phyloP scores from a whole-genome alignment of 2,797 vertebrate species.

The Mus minutoides region DNA sequence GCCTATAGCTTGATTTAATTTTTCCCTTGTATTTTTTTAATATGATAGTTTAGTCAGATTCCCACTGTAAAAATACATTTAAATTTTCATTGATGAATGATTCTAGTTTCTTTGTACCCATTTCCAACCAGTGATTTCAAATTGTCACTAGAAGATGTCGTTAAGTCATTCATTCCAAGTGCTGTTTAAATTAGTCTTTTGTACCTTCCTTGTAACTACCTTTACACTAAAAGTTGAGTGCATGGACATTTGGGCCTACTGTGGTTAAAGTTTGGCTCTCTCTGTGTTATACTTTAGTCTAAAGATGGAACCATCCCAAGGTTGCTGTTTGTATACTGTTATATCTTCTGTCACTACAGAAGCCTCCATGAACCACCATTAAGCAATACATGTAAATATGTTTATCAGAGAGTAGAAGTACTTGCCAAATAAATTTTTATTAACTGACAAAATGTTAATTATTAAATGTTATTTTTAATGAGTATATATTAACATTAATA shows the following conservation, averaged over 20 bases:
- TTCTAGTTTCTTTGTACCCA: slow-evolving; percentile 23
- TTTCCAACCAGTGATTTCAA: slow-evolving; percentile 42
- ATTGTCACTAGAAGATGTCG: slow-evolving; percentile 41
- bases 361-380: not conserved
- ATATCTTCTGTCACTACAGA: slow-evolving; percentile 13
- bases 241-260: not conserved
- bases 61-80: slow-evolving; percentile 38
- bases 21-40: slow-evolving; percentile 28
- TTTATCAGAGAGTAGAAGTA: slow-evolving; percentile 46
- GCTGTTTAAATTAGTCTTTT: not conserved
- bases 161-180: not conserved
- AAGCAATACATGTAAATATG: not conserved
- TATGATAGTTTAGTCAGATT: slow-evolving; percentile 24
- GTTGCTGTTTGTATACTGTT: not conserved
- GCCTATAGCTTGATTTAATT: slow-evolving; percentile 17
- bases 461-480: slow-evolving; percentile 33
- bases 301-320: not conserved
- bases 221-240: not conserved
- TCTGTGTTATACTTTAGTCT: slow-evolving; percentile 35
- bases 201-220: not conserved
- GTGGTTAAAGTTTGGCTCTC: not conserved
- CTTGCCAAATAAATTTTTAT: slow-evolving; percentile 39
- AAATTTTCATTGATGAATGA: slow-evolving; percentile 34
- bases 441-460: slow-evolving; percentile 51
- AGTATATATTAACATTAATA: slow-evolving; percentile 59